phyloP scores from a whole-genome alignment of 1,140 invertebrate genomes.

The Pseudobourletiella spinata region DNA sequence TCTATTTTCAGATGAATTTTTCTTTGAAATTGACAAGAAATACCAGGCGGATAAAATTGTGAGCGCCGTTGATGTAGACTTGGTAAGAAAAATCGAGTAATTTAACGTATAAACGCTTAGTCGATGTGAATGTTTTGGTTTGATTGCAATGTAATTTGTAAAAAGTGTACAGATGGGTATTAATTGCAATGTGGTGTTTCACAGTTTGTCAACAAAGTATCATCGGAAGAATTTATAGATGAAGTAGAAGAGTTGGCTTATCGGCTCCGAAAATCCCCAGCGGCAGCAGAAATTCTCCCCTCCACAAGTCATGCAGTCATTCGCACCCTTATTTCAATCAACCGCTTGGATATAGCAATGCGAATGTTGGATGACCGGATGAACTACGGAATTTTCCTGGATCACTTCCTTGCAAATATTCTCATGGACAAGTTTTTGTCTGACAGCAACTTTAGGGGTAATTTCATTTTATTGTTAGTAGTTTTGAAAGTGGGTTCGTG shows the following conservation, averaged over 20 bases:
- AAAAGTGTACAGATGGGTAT: background rate
- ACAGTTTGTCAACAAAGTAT: constrained; percentile 53
- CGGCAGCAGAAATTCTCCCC: constrained; percentile 57
- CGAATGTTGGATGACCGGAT: constrained; percentile 66
- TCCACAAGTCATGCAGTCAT: constrained; percentile 75
- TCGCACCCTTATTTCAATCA: constrained; percentile 53
- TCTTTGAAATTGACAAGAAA: constrained; percentile 53
- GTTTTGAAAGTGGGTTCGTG: background rate
- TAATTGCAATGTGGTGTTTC: background rate
- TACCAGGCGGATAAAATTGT: constrained; percentile 47
- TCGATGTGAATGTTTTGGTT: too few relatives aligned
- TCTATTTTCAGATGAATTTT: constrained; percentile 46
- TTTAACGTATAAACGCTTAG: too few relatives aligned
- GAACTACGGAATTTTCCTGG: constrained; percentile 82
- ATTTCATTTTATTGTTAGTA: background rate
- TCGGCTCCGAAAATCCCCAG: constrained; percentile 58
- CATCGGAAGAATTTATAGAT: constrained; percentile 46
- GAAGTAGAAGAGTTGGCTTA: constrained; percentile 59
- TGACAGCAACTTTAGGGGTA: constrained; percentile 50
- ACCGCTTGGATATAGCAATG: constrained; percentile 54
- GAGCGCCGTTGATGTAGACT: constrained; percentile 62
- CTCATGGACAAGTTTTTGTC: constrained; percentile 72
- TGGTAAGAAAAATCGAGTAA: constrained; percentile 42
- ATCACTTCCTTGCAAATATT: constrained; percentile 66
- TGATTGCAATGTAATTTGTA: too few relatives aligned